Base-by-base conservation (phyloP, 2,113 vertebrate genomes). In the Pachyramphus minor region DNA sequence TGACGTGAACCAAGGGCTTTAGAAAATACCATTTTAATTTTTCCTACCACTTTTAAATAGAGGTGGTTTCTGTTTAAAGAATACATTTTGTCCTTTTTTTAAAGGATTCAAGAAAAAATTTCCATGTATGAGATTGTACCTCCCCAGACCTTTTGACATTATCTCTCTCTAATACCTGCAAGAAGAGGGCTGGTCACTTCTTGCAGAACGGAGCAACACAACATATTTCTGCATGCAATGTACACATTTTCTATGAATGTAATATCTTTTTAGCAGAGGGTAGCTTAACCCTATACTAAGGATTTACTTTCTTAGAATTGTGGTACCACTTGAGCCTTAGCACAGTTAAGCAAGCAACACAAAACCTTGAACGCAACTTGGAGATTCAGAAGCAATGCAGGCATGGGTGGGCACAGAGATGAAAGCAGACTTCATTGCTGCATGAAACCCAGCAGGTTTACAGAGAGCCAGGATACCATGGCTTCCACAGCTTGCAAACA, bases 121-220 rank as follows among this genome's bases (percentile, higher is more conserved):
- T 31, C 44, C 5, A 1, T 11, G 8, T 8, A 24, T 41, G 39
- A 71, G 59, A 30, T 12, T 28, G 58, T 68, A 16, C 24, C 58
- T 82, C 28, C 47, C 5, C 11, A 58, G 63, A 55, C 5, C 27
- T 66, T 5, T 4, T 35, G 49, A 50, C 0, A 0, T 56, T 33
- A 4, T 15, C 12, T 74, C 28, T 58, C 25, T 24, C 21, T 58
- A 80, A 49, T 9, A 56, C 8, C 7, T 68, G 10, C 50, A 69
- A 27, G 63, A 53, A 74, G 66, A 63, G 5, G 9, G 8, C 14
- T 59, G 63, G 18, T 73, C 37, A 14, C 49, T 55, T 63, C 59
- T 79, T 4, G 0, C 15, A 80, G 72, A 62, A 59, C 83, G 41
- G 14, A 82, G n/a, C 11, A 53, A 24, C 27, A 35, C 49, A 45